Evolutionary conservation across 2,888 invertebrate genomes (phyloP), one percentile per base, ranked within the genome.

Genomic region (Chaetogeoica ovagalla): DNA sequence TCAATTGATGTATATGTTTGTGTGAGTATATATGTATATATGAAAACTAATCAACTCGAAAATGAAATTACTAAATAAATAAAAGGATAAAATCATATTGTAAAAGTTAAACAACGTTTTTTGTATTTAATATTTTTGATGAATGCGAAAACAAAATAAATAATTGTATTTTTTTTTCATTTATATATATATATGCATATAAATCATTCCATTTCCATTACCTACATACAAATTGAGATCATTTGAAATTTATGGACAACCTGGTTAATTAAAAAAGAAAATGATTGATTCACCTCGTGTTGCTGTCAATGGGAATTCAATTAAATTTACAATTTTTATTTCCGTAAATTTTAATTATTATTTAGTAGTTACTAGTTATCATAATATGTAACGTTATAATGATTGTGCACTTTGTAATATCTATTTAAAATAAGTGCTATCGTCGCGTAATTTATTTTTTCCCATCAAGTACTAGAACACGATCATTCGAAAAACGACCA

Each of bases 291-390:
- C 15, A 43, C 43, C 11, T 60, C 60, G 60, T 59, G 17, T 39
- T 71, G 39, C 60, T 60, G 43, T 48, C 11, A 19, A 72, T 21
- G 19, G 21, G 43, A 72, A 37, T 30, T 70, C 70, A 39, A n/a
- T 60, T 19, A 23, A 43, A 43, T 60, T 72, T 72, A 59, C 71
- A 72, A 60, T 60, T 72, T 39, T 71, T 59, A 71, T 59, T 59
- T 19, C 21, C 71, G 19, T 72, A 43, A 72, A 60, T 72, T 60
- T 21, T 72, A 60, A 72, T 72, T 60, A 71, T 60, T 71, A 72
- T 72, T 72, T 72, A 72, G 60, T 9, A 43, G 43, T 17, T 23
- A 72, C 39, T 9, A 43, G 60, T 17, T 23, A 72, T 21, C 71
- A 21, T 6, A 43, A 7, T 17, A 23, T 13, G 43, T 43, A 59